Percentiles rank a stretch among this genome's conserved stretches.
phyloP scores from a whole-genome alignment of 2,113 vertebrate species.

The Otus sunia region DNA sequence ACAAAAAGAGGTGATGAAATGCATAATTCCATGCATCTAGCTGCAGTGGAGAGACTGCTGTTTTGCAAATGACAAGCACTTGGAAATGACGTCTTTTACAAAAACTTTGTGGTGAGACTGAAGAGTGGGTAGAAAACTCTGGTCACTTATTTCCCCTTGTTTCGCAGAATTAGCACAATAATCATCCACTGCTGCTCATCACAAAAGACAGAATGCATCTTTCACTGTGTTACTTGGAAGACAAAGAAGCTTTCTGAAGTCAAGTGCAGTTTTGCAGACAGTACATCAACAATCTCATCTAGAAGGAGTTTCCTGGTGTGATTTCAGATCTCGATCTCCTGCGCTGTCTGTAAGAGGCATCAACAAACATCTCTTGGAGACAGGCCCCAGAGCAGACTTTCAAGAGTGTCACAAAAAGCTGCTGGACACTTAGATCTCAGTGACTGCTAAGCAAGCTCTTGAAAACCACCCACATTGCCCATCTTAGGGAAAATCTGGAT shows the following conservation, averaged over 20 bases:
- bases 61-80: background rate
- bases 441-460: background rate
- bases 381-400: background rate
- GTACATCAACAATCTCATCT: background rate
- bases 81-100: background rate
- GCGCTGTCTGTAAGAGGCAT: background rate
- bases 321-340: background rate
- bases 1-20: background rate
- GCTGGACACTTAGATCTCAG: background rate
- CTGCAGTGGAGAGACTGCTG: background rate
- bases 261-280: background rate
- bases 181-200: background rate
- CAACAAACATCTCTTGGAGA: background rate
- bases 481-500: background rate
- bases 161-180: background rate
- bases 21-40: background rate
- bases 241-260: background rate
- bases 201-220: conserved; percentile 16
- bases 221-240: background rate
- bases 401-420: background rate
- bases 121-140: conserved; percentile 35
- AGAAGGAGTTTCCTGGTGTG: background rate
- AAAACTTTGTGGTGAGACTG: background rate
- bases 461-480: background rate
- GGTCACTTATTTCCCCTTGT: background rate